Conservation (phyloP, 1,140 invertebrate genomes). For the Drosophila setifemur region DNA sequence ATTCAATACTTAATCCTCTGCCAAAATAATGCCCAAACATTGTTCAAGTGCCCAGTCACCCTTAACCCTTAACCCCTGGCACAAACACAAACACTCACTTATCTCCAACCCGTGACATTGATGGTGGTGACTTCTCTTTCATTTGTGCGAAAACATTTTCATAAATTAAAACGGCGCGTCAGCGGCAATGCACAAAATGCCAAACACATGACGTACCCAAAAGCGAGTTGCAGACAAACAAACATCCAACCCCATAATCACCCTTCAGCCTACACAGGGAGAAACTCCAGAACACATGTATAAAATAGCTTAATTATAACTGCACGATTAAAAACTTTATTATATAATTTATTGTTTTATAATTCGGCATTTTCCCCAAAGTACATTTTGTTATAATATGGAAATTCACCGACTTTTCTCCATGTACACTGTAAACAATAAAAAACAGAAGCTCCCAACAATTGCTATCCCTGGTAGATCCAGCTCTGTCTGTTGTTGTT, state of each 20-base stretch:
- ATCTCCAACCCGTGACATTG: conserved; percentile 14
- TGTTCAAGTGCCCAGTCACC: conserved; percentile 4
- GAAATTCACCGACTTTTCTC: conserved; percentile 1
- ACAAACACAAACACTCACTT: neutral
- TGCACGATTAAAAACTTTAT: neutral
- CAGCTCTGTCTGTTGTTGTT: conserved; percentile 33
- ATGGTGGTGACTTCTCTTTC: conserved; percentile 21
- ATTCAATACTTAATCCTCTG: neutral
- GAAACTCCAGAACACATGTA: no score
- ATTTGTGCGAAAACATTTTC: conserved; percentile 55
- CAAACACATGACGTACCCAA: conserved; percentile 47
- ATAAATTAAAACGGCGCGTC: conserved; percentile 71
- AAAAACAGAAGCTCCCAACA: conserved; percentile 65
- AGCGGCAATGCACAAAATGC: conserved; percentile 51
- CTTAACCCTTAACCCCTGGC: conserved; percentile 4
- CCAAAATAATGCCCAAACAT: conserved; percentile 24
- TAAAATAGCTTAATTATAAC: no score
- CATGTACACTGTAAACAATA: conserved; percentile 51
- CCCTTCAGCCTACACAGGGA: neutral
- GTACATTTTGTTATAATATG: neutral
- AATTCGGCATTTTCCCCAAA: no score
- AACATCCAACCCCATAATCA: neutral
- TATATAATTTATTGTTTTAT: neutral
- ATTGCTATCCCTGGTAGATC: conserved; percentile 55
- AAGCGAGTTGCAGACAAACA: conserved; percentile 18